A percentile compares a stretch with the other conserved stretches of the same genome.
Evolutionary conservation across 2,113 vertebrate species (phyloP).

Genomic region (Nycticorax nycticorax): DNA sequence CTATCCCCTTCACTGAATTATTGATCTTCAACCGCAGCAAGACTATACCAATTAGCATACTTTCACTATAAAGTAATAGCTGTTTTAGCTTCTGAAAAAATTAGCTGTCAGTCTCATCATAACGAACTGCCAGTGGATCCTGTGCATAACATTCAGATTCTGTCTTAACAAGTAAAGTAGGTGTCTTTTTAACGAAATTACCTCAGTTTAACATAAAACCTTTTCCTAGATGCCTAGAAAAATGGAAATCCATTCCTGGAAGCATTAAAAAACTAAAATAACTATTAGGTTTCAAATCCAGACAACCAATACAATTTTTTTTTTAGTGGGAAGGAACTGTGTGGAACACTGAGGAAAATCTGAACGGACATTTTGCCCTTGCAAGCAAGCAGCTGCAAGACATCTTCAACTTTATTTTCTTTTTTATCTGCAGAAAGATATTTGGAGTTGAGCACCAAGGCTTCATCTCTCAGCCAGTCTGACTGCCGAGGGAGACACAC

Average conservation of each 20-base stretch:
- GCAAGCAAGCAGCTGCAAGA: not conserved
- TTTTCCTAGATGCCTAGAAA: not conserved
- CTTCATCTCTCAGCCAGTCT: not conserved
- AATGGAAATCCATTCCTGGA: not conserved
- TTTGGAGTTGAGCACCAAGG: not conserved
- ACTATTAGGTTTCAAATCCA: not conserved
- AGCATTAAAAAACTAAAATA: not conserved
- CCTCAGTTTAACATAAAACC: not conserved
- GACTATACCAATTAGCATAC: conserved; percentile 4
- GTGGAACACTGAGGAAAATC: not conserved
- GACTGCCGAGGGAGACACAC: not conserved
- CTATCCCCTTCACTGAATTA: conserved; percentile 36
- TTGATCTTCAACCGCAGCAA: conserved; percentile 42
- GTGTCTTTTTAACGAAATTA: not conserved
- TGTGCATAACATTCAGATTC: not conserved
- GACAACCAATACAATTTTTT: not conserved
- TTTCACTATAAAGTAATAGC: not conserved
- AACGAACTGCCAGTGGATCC: not conserved
- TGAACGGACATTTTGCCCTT: not conserved
- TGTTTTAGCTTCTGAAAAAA: conserved; percentile 27
- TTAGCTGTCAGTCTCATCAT: conserved; percentile 10
- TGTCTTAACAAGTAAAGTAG: not conserved
- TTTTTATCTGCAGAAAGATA: not conserved
- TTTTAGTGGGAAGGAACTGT: not conserved
- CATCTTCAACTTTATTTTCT: not conserved